These are phyloP conservation scores for Spheniscus mendiculus DNA, from an alignment of 2,113 vertebrate species.

Conservation along the genomic window DNA sequence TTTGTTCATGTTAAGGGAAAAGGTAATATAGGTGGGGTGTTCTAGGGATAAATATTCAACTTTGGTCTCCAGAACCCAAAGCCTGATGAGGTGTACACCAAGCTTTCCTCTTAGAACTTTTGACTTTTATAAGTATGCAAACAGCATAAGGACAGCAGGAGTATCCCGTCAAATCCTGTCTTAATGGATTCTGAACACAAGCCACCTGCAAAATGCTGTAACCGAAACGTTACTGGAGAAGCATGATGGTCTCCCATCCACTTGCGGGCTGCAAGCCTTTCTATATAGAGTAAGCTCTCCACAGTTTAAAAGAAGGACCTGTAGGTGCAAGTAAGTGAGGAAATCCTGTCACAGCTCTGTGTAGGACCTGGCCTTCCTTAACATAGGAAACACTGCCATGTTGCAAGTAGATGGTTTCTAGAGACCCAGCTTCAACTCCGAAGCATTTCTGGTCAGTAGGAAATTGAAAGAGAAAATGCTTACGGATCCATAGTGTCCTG, in stretches of 20 bases:
- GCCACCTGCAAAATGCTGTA: background rate
- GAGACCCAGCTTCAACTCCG: background rate
- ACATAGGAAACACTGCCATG: background rate
- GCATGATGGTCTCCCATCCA: background rate
- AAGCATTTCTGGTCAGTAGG: background rate
- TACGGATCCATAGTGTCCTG: background rate
- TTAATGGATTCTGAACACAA: background rate
- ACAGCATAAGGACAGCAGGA: background rate
- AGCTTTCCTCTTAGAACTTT: background rate
- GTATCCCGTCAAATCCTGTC: background rate
- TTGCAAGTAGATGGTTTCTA: background rate
- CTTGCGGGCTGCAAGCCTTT: background rate
- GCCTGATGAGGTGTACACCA: background rate
- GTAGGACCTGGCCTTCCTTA: background rate
- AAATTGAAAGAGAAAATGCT: background rate
- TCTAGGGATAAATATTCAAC: background rate
- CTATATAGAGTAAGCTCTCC: background rate
- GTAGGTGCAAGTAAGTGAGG: background rate
- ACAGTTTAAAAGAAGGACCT: background rate
- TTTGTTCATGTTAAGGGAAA: background rate
- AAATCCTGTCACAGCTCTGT: background rate
- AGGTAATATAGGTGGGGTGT: background rate
- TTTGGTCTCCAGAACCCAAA: background rate
- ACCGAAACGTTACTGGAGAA: background rate
- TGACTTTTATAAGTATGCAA: background rate